phyloP scores from a whole-genome alignment of 2,113 vertebrate genomes.

The Corvus cornix region DNA sequence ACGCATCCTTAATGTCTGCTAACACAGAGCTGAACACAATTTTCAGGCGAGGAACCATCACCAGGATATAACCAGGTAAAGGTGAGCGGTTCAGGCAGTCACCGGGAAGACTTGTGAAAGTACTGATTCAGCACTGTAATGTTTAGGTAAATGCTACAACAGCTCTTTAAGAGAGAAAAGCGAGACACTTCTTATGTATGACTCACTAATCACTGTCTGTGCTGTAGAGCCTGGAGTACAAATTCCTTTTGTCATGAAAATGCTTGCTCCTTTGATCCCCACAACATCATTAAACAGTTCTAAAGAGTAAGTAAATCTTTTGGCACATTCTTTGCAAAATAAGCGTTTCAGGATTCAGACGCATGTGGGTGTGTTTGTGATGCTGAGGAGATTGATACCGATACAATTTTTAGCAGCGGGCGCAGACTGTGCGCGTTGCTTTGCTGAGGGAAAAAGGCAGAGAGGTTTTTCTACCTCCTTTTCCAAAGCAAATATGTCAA shows the following conservation, averaged over 20 bases:
- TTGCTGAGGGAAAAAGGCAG: not conserved
- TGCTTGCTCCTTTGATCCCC: slow-evolving; percentile 69
- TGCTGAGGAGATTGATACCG: slow-evolving; percentile 55
- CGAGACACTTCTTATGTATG: slow-evolving; percentile 48
- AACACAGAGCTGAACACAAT: not conserved
- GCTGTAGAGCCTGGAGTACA: slow-evolving; percentile 53
- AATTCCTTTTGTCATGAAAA: slow-evolving; percentile 74
- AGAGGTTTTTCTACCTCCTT: slow-evolving; percentile 4
- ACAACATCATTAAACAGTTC: slow-evolving; percentile 65
- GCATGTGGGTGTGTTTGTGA: slow-evolving; percentile 59
- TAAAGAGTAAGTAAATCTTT: slow-evolving; percentile 70
- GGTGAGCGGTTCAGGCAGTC: slow-evolving; percentile 15
- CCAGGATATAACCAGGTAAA: not conserved
- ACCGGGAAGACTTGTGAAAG: not conserved
- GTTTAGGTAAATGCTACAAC: slow-evolving; percentile 62
- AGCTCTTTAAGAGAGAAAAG: slow-evolving; percentile 46
- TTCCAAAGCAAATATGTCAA: not conserved
- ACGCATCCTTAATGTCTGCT: not conserved
- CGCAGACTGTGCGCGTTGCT: not conserved
- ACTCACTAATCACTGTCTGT: slow-evolving; percentile 74
- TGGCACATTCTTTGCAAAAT: slow-evolving; percentile 58
- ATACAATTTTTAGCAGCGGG: slow-evolving; percentile 58
- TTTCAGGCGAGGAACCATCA: not conserved
- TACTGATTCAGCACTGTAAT: slow-evolving; percentile 34
- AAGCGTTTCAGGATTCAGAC: slow-evolving; percentile 54